Evolutionary conservation across 1,140 invertebrate genomes (phyloP).

Genomic region (Meloidogyne exigua): DNA sequence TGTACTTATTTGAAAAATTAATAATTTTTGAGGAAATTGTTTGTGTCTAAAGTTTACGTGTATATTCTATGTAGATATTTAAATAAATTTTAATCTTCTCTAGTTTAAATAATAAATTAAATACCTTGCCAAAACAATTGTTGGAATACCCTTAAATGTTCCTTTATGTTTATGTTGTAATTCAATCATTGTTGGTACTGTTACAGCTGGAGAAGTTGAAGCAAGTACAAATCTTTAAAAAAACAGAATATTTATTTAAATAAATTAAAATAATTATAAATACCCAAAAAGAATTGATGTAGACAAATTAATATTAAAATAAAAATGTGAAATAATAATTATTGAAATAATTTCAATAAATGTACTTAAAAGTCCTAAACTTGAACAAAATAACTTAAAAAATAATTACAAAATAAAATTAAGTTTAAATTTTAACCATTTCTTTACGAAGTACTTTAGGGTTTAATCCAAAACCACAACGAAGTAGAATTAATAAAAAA

Average conservation of each 20-base stretch:
- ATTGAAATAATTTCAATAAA: constrained; percentile 74
- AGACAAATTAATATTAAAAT: constrained; percentile 78
- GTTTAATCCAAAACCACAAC: constrained; percentile 88
- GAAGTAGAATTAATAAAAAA: constrained; percentile 76
- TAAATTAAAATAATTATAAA: constrained; percentile 11
- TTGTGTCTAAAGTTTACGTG: too few species aligned
- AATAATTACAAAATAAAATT: constrained; percentile 68
- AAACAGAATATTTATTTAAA: not conserved
- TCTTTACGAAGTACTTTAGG: constrained; percentile 77
- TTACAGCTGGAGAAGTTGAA: constrained; percentile 89
- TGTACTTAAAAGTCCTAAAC: constrained; percentile 45
- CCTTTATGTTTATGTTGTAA: constrained; percentile 81
- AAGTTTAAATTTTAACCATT: constrained; percentile 72
- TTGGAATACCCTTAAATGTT: constrained; percentile 88
- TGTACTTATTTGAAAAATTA: too few species aligned
- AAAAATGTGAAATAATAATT: constrained; percentile 72
- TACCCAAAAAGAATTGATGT: constrained; percentile 41
- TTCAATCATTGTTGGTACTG: constrained; percentile 85
- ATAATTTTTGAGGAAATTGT: too few species aligned
- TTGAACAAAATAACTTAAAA: constrained; percentile 54
- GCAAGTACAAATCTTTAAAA: constrained; percentile 73
- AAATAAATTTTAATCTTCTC: too few species aligned
- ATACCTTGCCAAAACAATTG: constrained; percentile 78
- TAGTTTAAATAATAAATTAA: too few species aligned
- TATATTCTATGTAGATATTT: too few species aligned